Conservation (phyloP, 1,140 invertebrate genomes). For the Nylanderia fulva region DNA sequence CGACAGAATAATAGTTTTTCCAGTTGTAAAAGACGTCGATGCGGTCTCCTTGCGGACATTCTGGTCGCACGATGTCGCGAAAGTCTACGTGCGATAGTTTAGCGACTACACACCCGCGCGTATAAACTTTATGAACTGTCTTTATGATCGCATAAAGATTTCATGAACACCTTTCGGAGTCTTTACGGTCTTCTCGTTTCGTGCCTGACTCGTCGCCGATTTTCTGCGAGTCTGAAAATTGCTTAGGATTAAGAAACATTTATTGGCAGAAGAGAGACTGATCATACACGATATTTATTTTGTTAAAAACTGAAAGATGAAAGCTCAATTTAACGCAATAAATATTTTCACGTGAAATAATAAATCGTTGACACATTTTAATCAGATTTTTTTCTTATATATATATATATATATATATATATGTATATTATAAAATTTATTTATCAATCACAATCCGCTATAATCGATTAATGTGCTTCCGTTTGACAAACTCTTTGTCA, state of each 20-base stretch:
- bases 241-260: slow-evolving; percentile 32
- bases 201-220: slow-evolving; percentile 42
- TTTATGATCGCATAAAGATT: slow-evolving; percentile 73
- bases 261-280: neutral
- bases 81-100: slow-evolving; percentile 64
- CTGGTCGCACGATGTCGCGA: slow-evolving; percentile 18
- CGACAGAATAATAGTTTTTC: slow-evolving; percentile 56
- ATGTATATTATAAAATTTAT: neutral
- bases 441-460: neutral
- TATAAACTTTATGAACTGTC: slow-evolving; percentile 71
- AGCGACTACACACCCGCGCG: slow-evolving; percentile 60
- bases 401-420: too few relatives aligned
- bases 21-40: slow-evolving; percentile 51
- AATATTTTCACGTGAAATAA: neutral
- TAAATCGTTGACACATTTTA: neutral
- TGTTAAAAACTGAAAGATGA: neutral
- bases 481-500: slow-evolving; percentile 70
- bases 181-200: slow-evolving; percentile 60
- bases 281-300: neutral
- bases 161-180: slow-evolving; percentile 58
- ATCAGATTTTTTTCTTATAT: neutral
- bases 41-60: slow-evolving; percentile 32
- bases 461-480: slow-evolving; percentile 11
- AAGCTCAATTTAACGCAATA: neutral
- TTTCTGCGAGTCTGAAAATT: slow-evolving; percentile 17